A percentile compares a stretch with the other conserved stretches of the same genome.
phyloP scores from a whole-genome alignment of 1,140 invertebrate species.

The Anoplophora glabripennis region DNA sequence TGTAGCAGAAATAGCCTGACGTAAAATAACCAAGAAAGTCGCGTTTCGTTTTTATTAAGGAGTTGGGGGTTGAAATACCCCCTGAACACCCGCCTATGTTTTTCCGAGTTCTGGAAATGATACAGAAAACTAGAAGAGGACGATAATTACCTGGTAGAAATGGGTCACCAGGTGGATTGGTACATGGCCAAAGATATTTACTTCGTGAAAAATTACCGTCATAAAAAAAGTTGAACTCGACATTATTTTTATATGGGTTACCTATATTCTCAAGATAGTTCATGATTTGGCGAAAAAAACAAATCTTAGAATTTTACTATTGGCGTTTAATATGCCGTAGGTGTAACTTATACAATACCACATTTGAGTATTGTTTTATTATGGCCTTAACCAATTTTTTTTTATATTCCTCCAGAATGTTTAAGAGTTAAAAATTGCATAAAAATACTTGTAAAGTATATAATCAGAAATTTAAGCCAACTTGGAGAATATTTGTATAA shows the following conservation, averaged over 20 bases:
- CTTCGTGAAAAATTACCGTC: neutral
- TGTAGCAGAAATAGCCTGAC: no score
- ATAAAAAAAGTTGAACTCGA: slow-evolving; percentile 2
- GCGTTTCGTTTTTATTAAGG: no score
- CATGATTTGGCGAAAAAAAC: neutral
- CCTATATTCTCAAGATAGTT: neutral
- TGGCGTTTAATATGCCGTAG: slow-evolving; percentile 1
- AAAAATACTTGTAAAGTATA: no score
- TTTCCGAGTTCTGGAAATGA: no score
- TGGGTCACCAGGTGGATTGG: slow-evolving; percentile 5
- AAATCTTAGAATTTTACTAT: neutral
- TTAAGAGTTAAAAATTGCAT: no score
- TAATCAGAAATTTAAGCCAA: no score
- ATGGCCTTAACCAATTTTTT: no score
- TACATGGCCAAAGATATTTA: neutral
- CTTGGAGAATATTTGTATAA: no score
- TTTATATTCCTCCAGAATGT: no score
- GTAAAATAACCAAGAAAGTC: no score
- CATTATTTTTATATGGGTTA: slow-evolving; percentile 7
- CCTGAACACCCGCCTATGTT: no score
- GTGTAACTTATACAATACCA: neutral
- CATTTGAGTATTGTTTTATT: neutral
- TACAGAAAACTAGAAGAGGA: neutral
- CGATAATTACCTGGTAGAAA: slow-evolving; percentile 4
- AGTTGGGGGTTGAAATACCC: no score